Conservation (phyloP, 2,888 invertebrate species). For the Dascillus cervinus region DNA sequence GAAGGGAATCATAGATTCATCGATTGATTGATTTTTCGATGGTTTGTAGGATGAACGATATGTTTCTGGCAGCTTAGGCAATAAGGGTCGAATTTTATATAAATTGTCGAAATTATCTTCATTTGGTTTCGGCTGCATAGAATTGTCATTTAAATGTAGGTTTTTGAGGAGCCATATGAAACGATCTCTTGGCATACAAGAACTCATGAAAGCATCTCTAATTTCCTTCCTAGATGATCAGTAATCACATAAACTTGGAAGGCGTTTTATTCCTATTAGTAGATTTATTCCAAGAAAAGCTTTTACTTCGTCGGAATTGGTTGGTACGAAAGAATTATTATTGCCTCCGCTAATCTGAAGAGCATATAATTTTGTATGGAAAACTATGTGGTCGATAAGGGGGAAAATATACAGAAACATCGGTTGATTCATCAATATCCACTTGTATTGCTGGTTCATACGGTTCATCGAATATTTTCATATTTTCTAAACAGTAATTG, state of each 20-base stretch:
- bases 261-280: conserved; percentile 7
- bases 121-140: too few relatives aligned
- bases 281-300: conserved; percentile 5
- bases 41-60: too few relatives aligned
- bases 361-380: conserved; percentile 5
- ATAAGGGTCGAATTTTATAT: too few relatives aligned
- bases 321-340: conserved; percentile 4
- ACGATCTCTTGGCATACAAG: too few relatives aligned
- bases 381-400: conserved; percentile 6
- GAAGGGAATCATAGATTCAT: too few relatives aligned
- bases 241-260: conserved; percentile 5
- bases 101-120: too few relatives aligned
- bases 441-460: conserved; percentile 6
- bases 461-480: conserved; percentile 5
- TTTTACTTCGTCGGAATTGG: neutral
- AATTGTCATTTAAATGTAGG: too few relatives aligned
- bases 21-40: too few relatives aligned
- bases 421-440: conserved; percentile 4
- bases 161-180: too few relatives aligned
- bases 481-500: conserved; percentile 2
- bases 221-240: too few relatives aligned
- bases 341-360: conserved; percentile 6
- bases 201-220: too few relatives aligned
- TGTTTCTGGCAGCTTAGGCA: too few relatives aligned
- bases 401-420: conserved; percentile 4